Percentiles rank a stretch among this genome's conserved stretches.
These are phyloP conservation scores for Trisateles emortualis DNA, from an alignment of 2,888 invertebrate genomes.

Conservation along the genomic window DNA sequence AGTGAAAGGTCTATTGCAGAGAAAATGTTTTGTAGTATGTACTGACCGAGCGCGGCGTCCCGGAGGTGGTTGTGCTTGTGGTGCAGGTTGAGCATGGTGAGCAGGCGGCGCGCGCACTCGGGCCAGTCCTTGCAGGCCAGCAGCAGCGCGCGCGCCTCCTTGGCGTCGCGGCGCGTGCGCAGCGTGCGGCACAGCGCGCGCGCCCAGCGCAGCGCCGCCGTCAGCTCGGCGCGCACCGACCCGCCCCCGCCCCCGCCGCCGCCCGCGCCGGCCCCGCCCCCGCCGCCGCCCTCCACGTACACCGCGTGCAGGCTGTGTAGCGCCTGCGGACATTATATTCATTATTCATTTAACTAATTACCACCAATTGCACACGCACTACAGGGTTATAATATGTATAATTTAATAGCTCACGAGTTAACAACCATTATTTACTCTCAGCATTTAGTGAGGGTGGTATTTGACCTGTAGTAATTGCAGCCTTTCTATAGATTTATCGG, in stretches of 20 bases:
- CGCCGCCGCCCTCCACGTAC: constrained; percentile 94
- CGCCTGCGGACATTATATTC: too few species aligned
- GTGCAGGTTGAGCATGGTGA: constrained; percentile 95
- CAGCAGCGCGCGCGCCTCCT: constrained; percentile 89
- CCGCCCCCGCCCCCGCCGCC: constrained; percentile 59
- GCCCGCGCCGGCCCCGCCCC: constrained; percentile 92
- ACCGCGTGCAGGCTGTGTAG: constrained; percentile 96
- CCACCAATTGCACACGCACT: too few species aligned
- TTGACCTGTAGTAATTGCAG: too few species aligned
- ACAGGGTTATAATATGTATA: too few species aligned
- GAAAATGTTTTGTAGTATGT: background rate
- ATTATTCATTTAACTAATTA: too few species aligned
- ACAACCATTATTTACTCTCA: too few species aligned
- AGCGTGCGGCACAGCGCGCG: constrained; percentile 91
- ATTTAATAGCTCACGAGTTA: too few species aligned
- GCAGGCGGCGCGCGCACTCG: constrained; percentile 94
- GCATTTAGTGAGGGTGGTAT: too few species aligned
- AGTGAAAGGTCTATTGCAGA: background rate
- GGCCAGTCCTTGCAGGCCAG: constrained; percentile 94
- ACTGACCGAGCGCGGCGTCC: constrained; percentile 90
- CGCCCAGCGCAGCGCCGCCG: constrained; percentile 93
- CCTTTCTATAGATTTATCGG: too few species aligned
- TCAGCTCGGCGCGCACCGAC: constrained; percentile 94
- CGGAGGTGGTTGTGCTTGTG: constrained; percentile 93
- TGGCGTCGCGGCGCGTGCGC: constrained; percentile 89